Base-by-base conservation (phyloP, 1,140 invertebrate species). In the Bemisia tabaci region DNA sequence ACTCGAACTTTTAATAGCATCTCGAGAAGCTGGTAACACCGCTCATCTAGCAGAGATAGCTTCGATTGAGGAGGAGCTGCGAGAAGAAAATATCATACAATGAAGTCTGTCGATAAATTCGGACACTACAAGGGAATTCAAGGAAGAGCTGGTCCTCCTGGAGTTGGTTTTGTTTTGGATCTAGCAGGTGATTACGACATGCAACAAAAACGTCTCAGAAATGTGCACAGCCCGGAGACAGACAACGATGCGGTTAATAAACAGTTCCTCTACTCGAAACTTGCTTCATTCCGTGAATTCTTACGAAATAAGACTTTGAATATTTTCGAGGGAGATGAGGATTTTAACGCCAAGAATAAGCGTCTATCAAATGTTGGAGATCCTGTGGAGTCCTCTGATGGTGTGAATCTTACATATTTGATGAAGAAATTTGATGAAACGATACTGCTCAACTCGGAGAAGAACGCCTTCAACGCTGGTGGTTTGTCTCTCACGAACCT, bases 61-160 rank as follows among this genome's bases (percentile, higher is more conserved):
- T 48, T 48, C 33, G 5, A 48, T 48, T 48, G 33, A 9, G 5
- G 33, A 48, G 17, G 33, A 48, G 17, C 17, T 48, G 33, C 33
- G 33, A 17, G 33, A 65, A 66, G 48, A 59, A 65, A 25, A 66
- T 27, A 67, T 64, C 61, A 66, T 70, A 71, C 67, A 64, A 65
- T 48, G 33, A 48, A 48, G 33, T 9, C 5, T 17, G 17, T 48
- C 17, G 33, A 48, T 48, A 48, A 48, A 48, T 48, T 48, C 17
- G 33, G 33, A 17, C 33, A 48, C 17, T 5, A 9, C 17, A 48
- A 17, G 17, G 33, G 33, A 48, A 9, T 9, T 48, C 33, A 48
- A 48, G 17, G 33, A 5, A 48, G 17, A 17, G 17, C 17, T 48
- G 33, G 33, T 48, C 33, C 33, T 5, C 33, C 33, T 48, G 33